Percentiles rank a stretch among this genome's conserved stretches.
Conservation (phyloP, 2,113 vertebrate species). For the Nyctereutes procyonoides region DNA sequence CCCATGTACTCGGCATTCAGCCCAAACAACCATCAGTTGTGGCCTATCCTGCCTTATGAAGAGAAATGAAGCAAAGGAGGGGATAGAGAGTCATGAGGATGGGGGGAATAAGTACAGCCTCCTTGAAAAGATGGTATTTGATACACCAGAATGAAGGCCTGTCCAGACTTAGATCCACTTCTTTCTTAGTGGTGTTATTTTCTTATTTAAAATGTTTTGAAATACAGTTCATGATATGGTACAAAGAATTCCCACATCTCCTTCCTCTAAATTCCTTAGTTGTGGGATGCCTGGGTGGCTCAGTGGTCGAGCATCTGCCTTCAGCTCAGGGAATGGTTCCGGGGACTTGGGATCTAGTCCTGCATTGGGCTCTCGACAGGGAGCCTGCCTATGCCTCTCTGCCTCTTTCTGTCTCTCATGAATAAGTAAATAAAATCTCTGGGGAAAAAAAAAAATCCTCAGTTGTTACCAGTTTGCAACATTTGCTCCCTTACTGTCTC, state of each 20-base stretch:
- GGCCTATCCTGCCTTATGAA: neutral
- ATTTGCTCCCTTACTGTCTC: neutral
- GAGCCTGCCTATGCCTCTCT: too few species aligned
- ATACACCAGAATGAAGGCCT: neutral
- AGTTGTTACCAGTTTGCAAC: neutral
- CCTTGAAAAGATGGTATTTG: constrained; percentile 18
- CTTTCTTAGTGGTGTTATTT: neutral
- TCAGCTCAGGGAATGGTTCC: too few species aligned
- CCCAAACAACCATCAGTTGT: neutral
- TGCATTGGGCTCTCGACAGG: too few species aligned
- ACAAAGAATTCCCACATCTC: neutral
- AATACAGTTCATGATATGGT: neutral
- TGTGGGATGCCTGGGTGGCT: neutral
- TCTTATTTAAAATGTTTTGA: neutral
- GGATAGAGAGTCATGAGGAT: neutral
- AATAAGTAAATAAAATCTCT: too few species aligned
- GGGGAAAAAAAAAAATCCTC: too few species aligned
- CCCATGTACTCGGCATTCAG: neutral
- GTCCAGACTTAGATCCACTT: neutral
- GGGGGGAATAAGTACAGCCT: neutral
- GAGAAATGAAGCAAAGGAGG: neutral
- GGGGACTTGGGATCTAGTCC: too few species aligned
- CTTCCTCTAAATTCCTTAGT: neutral
- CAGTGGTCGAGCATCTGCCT: too few species aligned
- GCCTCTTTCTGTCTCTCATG: too few species aligned